phyloP scores from a whole-genome alignment of 1,140 invertebrate species.

The Brachystomella parvula region DNA sequence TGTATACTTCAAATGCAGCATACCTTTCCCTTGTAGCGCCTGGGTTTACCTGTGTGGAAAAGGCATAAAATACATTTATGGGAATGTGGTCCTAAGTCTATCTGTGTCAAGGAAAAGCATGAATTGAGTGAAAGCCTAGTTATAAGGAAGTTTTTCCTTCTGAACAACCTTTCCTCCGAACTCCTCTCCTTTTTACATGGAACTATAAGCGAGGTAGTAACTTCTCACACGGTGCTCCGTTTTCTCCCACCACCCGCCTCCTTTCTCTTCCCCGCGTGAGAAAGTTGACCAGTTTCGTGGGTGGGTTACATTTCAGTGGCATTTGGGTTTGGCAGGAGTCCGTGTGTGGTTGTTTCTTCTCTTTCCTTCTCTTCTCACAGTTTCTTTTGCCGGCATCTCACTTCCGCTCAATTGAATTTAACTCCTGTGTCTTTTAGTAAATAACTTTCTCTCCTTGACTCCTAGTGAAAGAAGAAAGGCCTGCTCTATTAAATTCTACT shows the following conservation, averaged over 20 bases:
- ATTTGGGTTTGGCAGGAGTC: neutral
- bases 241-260: no score
- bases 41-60: neutral
- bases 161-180: neutral
- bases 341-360: neutral
- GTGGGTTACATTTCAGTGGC: neutral
- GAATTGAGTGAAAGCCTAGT: neutral
- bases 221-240: no score
- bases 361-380: neutral
- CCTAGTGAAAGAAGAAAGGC: neutral
- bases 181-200: neutral
- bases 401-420: slow-evolving; percentile 8
- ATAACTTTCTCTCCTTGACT: neutral
- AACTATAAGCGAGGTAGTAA: neutral
- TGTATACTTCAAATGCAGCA: neutral
- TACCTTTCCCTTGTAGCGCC: neutral
- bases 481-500: neutral
- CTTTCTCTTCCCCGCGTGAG: neutral
- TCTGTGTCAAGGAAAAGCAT: neutral
- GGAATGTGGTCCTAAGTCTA: neutral
- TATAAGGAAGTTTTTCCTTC: neutral
- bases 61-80: neutral
- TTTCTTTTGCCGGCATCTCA: neutral
- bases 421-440: neutral
- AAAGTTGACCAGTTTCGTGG: neutral